Base-by-base conservation (phyloP, 2,888 invertebrate species). In the Caenorhabditis sp. region DNA sequence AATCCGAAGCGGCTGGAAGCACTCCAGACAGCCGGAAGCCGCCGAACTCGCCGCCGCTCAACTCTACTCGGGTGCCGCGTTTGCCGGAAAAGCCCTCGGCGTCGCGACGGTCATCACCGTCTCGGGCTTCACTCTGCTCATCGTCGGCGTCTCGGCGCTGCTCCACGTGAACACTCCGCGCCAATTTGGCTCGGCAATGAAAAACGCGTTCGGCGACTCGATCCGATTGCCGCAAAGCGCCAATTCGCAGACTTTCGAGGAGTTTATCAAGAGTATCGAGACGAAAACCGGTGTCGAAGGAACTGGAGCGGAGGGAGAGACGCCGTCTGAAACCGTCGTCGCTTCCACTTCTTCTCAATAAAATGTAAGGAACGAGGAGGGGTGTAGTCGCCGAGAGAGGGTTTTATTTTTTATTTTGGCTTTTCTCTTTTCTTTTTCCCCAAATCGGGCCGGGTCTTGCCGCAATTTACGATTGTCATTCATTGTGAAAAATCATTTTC, bases 81-180 rank as follows among this genome's bases (percentile, higher is more conserved):
- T 91, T 67, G 90, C 90, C 5, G 79, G 87, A 26, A 85, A 85
- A 55, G 90, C 90, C 1, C 80, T 90, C 28, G 87, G 84, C 32
- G 85, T 91, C 37, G 90, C 90, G 9, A 90, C 90, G 6, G 70
- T 90, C 8, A 78, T 91, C 64, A 89, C 90, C 65, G 85, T 89
- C 18, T 89, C 89, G 61, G 89, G 90, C 4, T 90, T 90, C 83
- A 81, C 86, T 11, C 78, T 89, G 35, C n/a, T 89, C 37, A 62
- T 90, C 26, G 85, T 90, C 20, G 89, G 89, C 40, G 86, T 90
- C n/a, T 88, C 89, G 8, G 85, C 85, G 13, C 13, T 84, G 4
- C 83, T 89, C n/a, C 80, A 89, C 77, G 90, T 91, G 18, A 88
- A 88, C 77, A 85, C 89, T 3, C 90, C 89, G 15, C 85, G 86